Percentiles rank a stretch among this genome's conserved stretches.
Conservation (phyloP, 2,797 vertebrate species). For the Enteromius treurensis region DNA sequence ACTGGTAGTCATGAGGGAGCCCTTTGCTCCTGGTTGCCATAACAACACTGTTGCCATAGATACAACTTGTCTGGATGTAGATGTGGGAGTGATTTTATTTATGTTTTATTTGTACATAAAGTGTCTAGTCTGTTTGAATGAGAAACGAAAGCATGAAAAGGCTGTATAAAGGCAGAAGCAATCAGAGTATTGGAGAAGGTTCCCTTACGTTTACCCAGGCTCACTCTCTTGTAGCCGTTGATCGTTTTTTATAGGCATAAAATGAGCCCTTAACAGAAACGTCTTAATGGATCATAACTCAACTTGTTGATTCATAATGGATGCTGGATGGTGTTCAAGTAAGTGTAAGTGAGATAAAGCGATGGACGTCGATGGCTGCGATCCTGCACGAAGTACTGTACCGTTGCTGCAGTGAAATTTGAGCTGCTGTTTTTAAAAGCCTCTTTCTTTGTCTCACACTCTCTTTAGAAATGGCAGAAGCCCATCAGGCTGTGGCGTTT, state of each 20-base stretch:
- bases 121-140: neutral
- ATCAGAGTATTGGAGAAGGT: neutral
- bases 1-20: slow-evolving; percentile 12
- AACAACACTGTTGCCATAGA: slow-evolving; percentile 50
- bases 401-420: slow-evolving; percentile 8
- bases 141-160: neutral
- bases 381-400: neutral
- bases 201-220: neutral
- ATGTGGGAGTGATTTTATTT: slow-evolving; percentile 30
- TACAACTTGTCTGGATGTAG: slow-evolving; percentile 37
- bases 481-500: slow-evolving; percentile 84
- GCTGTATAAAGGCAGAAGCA: neutral
- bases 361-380: neutral
- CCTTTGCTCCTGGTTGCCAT: slow-evolving; percentile 48
- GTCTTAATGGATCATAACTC: slow-evolving; percentile 14
- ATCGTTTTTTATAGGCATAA: neutral
- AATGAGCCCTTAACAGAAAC: neutral
- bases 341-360: neutral
- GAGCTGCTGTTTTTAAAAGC: slow-evolving; percentile 11
- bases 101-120: neutral
- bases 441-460: neutral
- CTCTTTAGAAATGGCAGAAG: slow-evolving; percentile 78
- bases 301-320: neutral
- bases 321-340: neutral
- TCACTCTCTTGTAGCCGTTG: neutral